Conservation (phyloP, 2,888 invertebrate species). For the Ommatoiulus sabulosus region DNA sequence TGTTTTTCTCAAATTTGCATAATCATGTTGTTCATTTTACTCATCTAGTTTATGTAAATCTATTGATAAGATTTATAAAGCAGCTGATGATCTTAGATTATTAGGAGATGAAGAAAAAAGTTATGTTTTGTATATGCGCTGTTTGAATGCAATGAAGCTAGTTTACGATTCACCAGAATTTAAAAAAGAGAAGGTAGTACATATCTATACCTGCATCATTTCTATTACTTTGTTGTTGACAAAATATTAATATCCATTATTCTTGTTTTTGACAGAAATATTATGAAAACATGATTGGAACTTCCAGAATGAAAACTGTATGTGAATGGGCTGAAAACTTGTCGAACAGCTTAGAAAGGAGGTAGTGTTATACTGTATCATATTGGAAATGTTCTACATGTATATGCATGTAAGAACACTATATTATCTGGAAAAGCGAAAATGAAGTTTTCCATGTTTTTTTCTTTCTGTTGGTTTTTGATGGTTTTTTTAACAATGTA, state of each 20-base stretch:
- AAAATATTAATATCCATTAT: not conserved
- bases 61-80: conserved; percentile 44
- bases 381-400: too few relatives aligned
- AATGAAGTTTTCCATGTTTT: too few relatives aligned
- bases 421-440: too few relatives aligned
- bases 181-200: conserved; percentile 55
- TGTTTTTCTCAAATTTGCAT: not conserved
- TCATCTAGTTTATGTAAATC: conserved; percentile 21
- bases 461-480: too few relatives aligned
- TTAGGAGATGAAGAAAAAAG: conserved; percentile 57
- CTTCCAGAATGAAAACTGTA: conserved; percentile 50
- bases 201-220: too few relatives aligned
- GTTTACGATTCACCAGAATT: not conserved
- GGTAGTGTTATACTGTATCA: conserved; percentile 46
- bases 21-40: not conserved
- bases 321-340: conserved; percentile 55
- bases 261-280: conserved; percentile 26
- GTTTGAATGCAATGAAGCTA: conserved; percentile 2
- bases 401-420: too few relatives aligned
- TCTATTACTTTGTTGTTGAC: too few relatives aligned
- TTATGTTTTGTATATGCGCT: conserved; percentile 58
- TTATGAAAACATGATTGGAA: conserved; percentile 51
- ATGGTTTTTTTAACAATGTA: too few relatives aligned
- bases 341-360: conserved; percentile 53
- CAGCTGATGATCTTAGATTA: conserved; percentile 37